phyloP scores from a whole-genome alignment of 1,140 invertebrate species.

The Dolichoris vasculosae region DNA sequence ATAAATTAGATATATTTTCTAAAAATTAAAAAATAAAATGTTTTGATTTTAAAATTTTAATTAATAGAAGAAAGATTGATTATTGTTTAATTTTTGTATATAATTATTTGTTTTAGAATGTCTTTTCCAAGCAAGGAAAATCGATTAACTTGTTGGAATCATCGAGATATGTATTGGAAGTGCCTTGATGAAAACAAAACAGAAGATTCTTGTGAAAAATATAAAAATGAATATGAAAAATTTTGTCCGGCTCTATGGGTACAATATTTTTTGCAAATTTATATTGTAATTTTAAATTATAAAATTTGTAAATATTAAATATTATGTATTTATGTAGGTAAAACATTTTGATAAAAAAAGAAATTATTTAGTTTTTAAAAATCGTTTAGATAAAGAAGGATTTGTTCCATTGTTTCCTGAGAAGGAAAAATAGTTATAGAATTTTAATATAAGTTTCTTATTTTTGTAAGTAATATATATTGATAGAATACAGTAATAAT shows the following conservation, averaged over 20 bases:
- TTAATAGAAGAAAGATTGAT: neutral
- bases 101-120: conserved; percentile 76
- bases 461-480: conserved; percentile 27
- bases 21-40: too few species aligned
- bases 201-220: conserved; percentile 79
- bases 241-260: conserved; percentile 91
- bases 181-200: conserved; percentile 85
- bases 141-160: conserved; percentile 87
- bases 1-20: too few species aligned
- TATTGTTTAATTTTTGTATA: conserved; percentile 32
- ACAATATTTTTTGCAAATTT: conserved; percentile 55
- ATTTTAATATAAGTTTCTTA: conserved; percentile 45
- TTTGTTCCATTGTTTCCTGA: conserved; percentile 79
- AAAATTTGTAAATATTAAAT: conserved; percentile 28
- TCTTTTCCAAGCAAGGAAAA: conserved; percentile 89
- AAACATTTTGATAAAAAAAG: conserved; percentile 95
- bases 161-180: conserved; percentile 91
- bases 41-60: too few species aligned
- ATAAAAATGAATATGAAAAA: conserved; percentile 86
- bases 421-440: conserved; percentile 45
- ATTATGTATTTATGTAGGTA: conserved; percentile 76
- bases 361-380: conserved; percentile 91
- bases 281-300: neutral
- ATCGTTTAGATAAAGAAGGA: conserved; percentile 89
- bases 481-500: conserved; percentile 36